Percentiles rank a stretch among this genome's conserved stretches.
These are phyloP conservation scores for Acanthacorydalis orientalis DNA, from an alignment of 2,888 invertebrate species.

Conservation along the genomic window DNA sequence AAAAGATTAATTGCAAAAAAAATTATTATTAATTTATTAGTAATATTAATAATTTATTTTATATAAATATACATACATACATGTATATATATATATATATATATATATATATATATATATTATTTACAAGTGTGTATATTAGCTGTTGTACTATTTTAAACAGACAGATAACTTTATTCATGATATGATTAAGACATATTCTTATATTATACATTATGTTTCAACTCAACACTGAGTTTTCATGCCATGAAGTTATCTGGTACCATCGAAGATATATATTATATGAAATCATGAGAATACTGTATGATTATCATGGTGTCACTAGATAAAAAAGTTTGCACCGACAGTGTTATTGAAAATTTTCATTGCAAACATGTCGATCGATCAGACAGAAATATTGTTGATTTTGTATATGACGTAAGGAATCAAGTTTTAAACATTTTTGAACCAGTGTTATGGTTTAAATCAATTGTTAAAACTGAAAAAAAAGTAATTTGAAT, in stretches of 20 bases:
- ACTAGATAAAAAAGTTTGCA: slow-evolving; percentile 10
- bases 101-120: too few relatives aligned
- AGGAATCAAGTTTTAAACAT: slow-evolving; percentile 13
- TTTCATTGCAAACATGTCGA: slow-evolving; percentile 7
- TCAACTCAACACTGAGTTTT: slow-evolving; percentile 44
- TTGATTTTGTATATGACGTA: slow-evolving; percentile 7
- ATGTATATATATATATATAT: too few relatives aligned
- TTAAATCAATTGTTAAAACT: slow-evolving; percentile 26
- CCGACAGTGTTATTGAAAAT: slow-evolving; percentile 6
- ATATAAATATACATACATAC: too few relatives aligned
- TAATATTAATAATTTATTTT: too few relatives aligned
- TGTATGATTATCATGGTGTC: slow-evolving; percentile 31
- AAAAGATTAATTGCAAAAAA: too few relatives aligned
- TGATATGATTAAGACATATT: too few relatives aligned
- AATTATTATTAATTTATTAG: too few relatives aligned
- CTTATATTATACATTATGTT: too few relatives aligned
- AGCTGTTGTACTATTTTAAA: too few relatives aligned
- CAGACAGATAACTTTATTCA: too few relatives aligned
- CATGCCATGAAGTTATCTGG: slow-evolving; percentile 67
- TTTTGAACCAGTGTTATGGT: slow-evolving; percentile 30
- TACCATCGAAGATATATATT: slow-evolving; percentile 53
- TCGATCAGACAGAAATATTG: slow-evolving; percentile 12
- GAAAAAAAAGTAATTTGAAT: slow-evolving; percentile 26
- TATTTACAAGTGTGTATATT: too few relatives aligned
- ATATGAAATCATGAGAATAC: slow-evolving; percentile 28